Evolutionary conservation across 2,888 invertebrate species (phyloP), one percentile per base, ranked within the genome.

Genomic region (Lepidochrysops patricia): DNA sequence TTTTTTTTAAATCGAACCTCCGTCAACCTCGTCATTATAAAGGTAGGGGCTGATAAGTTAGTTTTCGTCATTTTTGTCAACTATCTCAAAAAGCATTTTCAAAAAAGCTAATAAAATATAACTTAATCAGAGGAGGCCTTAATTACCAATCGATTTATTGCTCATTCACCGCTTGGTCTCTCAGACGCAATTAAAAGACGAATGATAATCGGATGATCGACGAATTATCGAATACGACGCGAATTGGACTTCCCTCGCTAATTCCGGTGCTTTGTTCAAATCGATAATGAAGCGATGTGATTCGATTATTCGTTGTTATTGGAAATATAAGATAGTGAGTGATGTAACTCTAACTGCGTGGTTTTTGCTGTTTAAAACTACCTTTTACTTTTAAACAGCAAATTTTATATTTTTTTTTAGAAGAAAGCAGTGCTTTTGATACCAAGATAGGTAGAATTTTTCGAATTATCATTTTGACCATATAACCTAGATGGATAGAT

Each of bases 171-270:
- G 43, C 43, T 43, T 4, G 43, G 43, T 43, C 43, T 23, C 43
- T 27, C 52, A 52, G 27, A 52, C 64, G 70, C 69, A 72, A 74
- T 74, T 72, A 74, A 69, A 69, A 64, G 67, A 64, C 67, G 67
- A 70, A 70, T 68, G 71, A 71, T 71, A 73, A 72, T 72, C 67
- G 69, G 70, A 72, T 71, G 67, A 72, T 70, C 49, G 64, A 69
- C 49, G 64, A 70, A 70, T 70, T 68, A 68, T 68, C 65, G 60
- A 52, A 52, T 23, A 52, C 34, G 34, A 23, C 7, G 26, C 13
- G 26, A 26, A 13, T 27, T 13, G 13, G 26, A 52, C 26, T 52
- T 52, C 13, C 26, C 26, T 25, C 27, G 15, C 52, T 52, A 52
- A 50, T 52, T 13, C 15, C 52, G 27, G 52, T 13, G 27, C 27